These are phyloP conservation scores for Lysandra coridon DNA, from an alignment of 2,888 invertebrate species.

Conservation along the genomic window DNA sequence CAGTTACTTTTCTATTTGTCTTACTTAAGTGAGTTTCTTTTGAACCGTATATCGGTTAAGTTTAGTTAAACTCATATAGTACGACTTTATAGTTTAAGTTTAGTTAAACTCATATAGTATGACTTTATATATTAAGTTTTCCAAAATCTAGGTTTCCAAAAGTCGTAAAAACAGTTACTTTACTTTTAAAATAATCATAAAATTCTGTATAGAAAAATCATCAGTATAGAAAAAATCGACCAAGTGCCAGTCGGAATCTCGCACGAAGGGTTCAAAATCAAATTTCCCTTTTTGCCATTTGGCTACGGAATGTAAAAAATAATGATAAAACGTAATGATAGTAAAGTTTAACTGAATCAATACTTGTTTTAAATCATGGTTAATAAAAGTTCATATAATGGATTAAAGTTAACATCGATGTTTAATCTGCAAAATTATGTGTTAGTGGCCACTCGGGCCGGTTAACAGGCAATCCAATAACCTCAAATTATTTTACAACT, in stretches of 20 bases:
- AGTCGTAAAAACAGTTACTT: too few relatives aligned
- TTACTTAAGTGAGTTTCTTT: not conserved
- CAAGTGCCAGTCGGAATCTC: too few relatives aligned
- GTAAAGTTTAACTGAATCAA: not conserved
- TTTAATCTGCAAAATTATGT: not conserved
- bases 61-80: not conserved
- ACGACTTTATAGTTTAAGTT: not conserved
- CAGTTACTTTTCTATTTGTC: slow-evolving; percentile 19
- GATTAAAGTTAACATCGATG: not conserved
- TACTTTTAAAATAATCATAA: too few relatives aligned
- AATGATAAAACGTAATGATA: too few relatives aligned
- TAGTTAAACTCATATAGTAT: not conserved
- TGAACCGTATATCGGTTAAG: not conserved
- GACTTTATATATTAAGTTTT: too few relatives aligned
- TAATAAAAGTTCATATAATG: not conserved
- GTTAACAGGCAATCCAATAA: not conserved
- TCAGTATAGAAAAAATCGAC: too few relatives aligned
- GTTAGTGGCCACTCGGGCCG: not conserved
- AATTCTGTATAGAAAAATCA: too few relatives aligned
- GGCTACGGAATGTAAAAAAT: too few relatives aligned
- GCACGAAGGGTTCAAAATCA: too few relatives aligned
- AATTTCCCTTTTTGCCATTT: too few relatives aligned
- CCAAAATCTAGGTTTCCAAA: too few relatives aligned
- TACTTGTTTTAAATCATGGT: not conserved
- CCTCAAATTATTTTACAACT: not conserved